Conservation (phyloP, 2,113 vertebrate species). For the Eurypyga helias region DNA sequence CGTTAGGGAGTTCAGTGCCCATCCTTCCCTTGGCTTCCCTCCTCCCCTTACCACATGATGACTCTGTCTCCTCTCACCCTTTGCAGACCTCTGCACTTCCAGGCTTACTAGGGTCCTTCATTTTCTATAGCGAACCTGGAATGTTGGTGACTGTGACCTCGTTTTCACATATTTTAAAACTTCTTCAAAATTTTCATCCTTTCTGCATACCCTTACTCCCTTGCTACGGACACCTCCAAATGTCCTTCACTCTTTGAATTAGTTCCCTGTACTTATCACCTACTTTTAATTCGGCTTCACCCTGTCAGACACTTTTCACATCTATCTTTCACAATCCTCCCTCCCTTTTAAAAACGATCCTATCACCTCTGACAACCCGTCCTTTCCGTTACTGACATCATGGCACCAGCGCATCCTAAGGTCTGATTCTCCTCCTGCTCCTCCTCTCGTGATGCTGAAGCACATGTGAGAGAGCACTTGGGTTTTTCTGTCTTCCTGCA, state of each 20-base stretch:
- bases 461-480: neutral
- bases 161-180: neutral
- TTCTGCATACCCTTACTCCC: neutral
- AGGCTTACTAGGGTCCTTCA: neutral
- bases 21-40: neutral
- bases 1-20: neutral
- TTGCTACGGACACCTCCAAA: neutral
- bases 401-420: neutral
- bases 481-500: neutral
- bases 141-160: neutral
- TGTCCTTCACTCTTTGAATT: neutral
- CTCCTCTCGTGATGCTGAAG: neutral
- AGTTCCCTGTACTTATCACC: neutral
- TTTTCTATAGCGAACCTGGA: neutral
- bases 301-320: slow-evolving; percentile 9
- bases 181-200: neutral
- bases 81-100: neutral
- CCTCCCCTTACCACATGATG: neutral
- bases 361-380: slow-evolving; percentile 10
- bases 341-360: neutral
- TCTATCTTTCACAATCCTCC: neutral
- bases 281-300: neutral
- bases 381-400: neutral
- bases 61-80: neutral
- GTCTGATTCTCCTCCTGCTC: neutral